phyloP scores from a whole-genome alignment of 1,140 invertebrate genomes.

The Radopholus similis region DNA sequence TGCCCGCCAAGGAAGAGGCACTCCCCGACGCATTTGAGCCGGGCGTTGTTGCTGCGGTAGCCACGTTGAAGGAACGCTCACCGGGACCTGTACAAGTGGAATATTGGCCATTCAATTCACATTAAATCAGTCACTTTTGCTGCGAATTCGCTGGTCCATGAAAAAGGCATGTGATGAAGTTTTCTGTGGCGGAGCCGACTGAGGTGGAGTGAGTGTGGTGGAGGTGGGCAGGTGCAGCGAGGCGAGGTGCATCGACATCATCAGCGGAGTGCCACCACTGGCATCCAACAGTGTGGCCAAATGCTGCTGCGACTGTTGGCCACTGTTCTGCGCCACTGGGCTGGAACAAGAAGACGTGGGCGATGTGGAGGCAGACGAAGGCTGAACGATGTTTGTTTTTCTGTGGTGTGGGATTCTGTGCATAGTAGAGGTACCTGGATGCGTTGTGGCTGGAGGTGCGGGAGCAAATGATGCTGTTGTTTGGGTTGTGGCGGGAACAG shows the following conservation, averaged over 20 bases:
- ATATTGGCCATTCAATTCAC: not conserved
- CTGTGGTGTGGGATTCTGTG: not conserved
- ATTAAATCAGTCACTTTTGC: slow-evolving; percentile 34
- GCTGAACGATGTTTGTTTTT: slow-evolving; percentile 5
- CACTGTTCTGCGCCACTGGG: slow-evolving; percentile 6
- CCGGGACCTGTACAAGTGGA: slow-evolving; percentile 14
- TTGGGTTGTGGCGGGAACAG: slow-evolving; percentile 2
- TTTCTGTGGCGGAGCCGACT: slow-evolving; percentile 54
- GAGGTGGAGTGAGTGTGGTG: slow-evolving; percentile 40
- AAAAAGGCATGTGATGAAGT: slow-evolving; percentile 43
- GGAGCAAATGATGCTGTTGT: slow-evolving; percentile 8
- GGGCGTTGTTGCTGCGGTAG: not conserved
- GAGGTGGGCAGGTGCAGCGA: slow-evolving; percentile 10
- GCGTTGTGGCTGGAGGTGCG: slow-evolving; percentile 12
- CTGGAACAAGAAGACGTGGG: slow-evolving; percentile 29
- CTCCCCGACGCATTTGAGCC: slow-evolving; percentile 14
- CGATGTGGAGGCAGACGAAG: slow-evolving; percentile 18
- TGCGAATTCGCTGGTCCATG: slow-evolving; percentile 27
- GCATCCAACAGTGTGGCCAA: slow-evolving; percentile 1
- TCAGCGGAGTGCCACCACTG: not conserved
- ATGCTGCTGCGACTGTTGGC: slow-evolving; percentile 5
- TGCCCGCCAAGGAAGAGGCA: slow-evolving; percentile 3
- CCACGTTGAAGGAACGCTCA: slow-evolving; percentile 3
- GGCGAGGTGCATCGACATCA: slow-evolving; percentile 2
- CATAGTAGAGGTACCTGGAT: not conserved